Percentiles rank a stretch among this genome's conserved stretches.
Conservation (phyloP, 2,113 vertebrate genomes). For the Microcebus murinus region DNA sequence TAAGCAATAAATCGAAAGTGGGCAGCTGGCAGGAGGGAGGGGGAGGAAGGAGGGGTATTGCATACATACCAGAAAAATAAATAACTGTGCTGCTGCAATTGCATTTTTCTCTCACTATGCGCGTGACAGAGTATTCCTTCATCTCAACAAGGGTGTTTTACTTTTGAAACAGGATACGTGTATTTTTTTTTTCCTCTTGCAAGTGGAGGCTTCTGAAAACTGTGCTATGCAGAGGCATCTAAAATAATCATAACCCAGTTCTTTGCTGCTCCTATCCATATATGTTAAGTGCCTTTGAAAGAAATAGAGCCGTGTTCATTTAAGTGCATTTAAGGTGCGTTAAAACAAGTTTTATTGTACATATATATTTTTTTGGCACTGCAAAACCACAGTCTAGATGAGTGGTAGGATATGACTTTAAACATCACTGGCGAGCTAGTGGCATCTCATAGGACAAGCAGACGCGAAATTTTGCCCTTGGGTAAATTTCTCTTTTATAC, state of each 20-base stretch:
- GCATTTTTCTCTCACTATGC: too few relatives aligned
- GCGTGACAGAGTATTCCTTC: rapidly evolving
- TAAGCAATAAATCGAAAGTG: rapidly evolving
- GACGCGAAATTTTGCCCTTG: not conserved
- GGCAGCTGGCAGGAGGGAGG: too few relatives aligned
- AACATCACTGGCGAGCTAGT: not conserved
- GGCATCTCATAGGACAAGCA: not conserved
- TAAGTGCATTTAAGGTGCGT: not conserved
- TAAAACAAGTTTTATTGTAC: not conserved
- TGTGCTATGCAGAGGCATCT: not conserved
- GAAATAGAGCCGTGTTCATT: not conserved
- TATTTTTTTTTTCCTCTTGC: not conserved
- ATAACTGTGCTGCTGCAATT: too few relatives aligned
- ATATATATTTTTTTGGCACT: not conserved
- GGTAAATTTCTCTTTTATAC: not conserved
- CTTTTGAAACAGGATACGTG: not conserved
- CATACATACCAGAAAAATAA: not conserved
- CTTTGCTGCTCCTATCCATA: not conserved
- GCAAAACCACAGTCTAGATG: not conserved
- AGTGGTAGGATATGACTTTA: not conserved
- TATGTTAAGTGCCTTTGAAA: not conserved
- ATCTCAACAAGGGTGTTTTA: not conserved
- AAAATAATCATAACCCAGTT: not conserved
- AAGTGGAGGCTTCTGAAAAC: not conserved
- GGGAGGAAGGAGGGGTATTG: rapidly evolving